These are phyloP conservation scores for Trichacis sp. DNA, from an alignment of 2,888 invertebrate genomes.

Conservation along the genomic window DNA sequence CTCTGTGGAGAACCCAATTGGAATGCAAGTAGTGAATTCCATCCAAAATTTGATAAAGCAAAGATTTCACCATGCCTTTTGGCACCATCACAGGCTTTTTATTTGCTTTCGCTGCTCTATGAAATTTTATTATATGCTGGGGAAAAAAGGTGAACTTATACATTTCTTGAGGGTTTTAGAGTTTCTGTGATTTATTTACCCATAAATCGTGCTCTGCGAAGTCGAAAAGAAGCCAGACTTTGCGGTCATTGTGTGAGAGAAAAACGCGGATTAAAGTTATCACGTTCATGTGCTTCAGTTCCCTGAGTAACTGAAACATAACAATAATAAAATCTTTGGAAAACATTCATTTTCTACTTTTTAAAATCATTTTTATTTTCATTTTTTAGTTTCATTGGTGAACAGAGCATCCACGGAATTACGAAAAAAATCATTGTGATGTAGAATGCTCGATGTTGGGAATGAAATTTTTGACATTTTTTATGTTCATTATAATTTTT, in stretches of 20 bases:
- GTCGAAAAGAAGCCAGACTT: conserved; percentile 97
- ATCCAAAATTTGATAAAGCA: conserved; percentile 97
- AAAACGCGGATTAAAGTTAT: conserved; percentile 97
- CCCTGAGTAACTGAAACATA: conserved; percentile 84
- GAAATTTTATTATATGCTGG: conserved; percentile 97
- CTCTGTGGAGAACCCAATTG: conserved; percentile 98
- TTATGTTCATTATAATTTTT: too few relatives aligned
- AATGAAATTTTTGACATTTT: too few relatives aligned
- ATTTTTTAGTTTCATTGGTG: not conserved
- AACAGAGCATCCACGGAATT: too few relatives aligned
- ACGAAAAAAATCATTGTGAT: too few relatives aligned
- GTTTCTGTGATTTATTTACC: conserved; percentile 69
- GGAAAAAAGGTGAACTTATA: conserved; percentile 36
- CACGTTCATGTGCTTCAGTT: conserved; percentile 96
- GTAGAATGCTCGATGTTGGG: too few relatives aligned
- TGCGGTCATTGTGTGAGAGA: conserved; percentile 94
- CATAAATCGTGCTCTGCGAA: conserved; percentile 99
- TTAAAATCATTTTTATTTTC: not conserved
- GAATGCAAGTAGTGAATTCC: conserved; percentile 99
- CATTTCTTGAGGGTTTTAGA: not conserved
- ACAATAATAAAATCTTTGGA: not conserved
- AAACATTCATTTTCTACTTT: not conserved
- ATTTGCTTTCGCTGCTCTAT: conserved; percentile 96
- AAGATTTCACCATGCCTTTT: conserved; percentile 97
- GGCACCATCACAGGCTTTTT: conserved; percentile 97